A percentile compares a stretch with the other conserved stretches of the same genome.
Conservation (phyloP, 2,888 invertebrate species). For the Acholoe squamosa region DNA sequence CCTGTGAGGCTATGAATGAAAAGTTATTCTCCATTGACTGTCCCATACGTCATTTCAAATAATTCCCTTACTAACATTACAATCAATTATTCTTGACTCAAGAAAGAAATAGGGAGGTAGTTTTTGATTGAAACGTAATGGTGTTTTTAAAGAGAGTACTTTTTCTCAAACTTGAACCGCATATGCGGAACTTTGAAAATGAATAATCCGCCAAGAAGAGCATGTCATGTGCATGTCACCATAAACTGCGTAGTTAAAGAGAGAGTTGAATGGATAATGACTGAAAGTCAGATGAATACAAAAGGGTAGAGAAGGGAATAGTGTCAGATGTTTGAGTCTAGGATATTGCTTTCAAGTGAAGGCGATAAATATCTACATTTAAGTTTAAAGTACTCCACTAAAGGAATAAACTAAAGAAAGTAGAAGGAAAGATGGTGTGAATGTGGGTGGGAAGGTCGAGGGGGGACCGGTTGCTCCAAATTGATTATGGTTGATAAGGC, state of each 20-base stretch:
- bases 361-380: too few species aligned
- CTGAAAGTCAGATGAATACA: too few species aligned
- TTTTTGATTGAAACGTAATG: neutral
- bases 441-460: neutral
- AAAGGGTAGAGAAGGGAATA: too few species aligned
- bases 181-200: neutral
- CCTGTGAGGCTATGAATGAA: conserved; percentile 17
- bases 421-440: neutral
- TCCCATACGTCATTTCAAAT: conserved; percentile 31
- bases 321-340: too few species aligned
- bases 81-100: conserved; percentile 6
- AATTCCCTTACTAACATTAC: neutral
- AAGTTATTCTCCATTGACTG: conserved; percentile 1
- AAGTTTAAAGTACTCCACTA: too few species aligned
- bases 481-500: conserved; percentile 37
- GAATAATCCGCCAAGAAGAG: neutral
- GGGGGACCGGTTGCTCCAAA: neutral
- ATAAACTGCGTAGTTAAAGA: too few species aligned
- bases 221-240: too few species aligned
- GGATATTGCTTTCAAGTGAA: too few species aligned
- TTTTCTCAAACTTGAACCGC: neutral
- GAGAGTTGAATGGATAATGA: too few species aligned
- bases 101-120: neutral
- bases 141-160: neutral
- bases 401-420: neutral